Base-by-base conservation (phyloP, 1,140 invertebrate genomes). In the Brachionus koreanus region DNA sequence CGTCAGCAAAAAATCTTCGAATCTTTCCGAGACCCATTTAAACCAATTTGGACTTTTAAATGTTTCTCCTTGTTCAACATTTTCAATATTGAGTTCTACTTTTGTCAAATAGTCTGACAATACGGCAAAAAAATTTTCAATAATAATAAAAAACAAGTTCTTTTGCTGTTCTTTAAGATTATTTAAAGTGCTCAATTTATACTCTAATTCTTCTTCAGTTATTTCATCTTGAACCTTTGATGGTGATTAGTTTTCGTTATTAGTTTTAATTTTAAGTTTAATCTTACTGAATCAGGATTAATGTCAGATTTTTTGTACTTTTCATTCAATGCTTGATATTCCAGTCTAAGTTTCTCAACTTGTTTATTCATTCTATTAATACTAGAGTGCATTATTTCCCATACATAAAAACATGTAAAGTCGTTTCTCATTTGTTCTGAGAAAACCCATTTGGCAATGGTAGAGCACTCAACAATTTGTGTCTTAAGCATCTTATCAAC, bases 381-480 rank as follows among this genome's bases (percentile, higher is more conserved):
- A 0, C 95, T 98, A 63, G 95, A 89, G 88, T 98, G 95, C 12
- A 98, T 89, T 77, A 98, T 95, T 90, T 98, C 96, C 96, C 96
- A 98, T n/a, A 98, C 91, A 86, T 95, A 97, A 85, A 93, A 91
- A 85, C 92, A 95, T 6, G 95, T 97, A 87, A 98, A 98, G 87
- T 97, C 94, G 7, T 91, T 88, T 25, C 91, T 91, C 95, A 98
- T 98, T 87, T 98, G 95, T 89, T 95, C 94, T 3, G 95, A 97
- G 89, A 99, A 99, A 79, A 99, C 93, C 97, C 97, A 99, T 85
- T 96, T 98, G 33, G 96, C 96, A 10, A 99, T 95, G 9, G 96
- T 93, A 83, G 95, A 94, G 86, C 95, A 97, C 86, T 98, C 95
- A 13, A 99, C 93, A 61, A 99, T 94, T 87, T 98, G 94, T 43